phyloP scores from a whole-genome alignment of 2,888 invertebrate species.

The Drosophila paranaensis region DNA sequence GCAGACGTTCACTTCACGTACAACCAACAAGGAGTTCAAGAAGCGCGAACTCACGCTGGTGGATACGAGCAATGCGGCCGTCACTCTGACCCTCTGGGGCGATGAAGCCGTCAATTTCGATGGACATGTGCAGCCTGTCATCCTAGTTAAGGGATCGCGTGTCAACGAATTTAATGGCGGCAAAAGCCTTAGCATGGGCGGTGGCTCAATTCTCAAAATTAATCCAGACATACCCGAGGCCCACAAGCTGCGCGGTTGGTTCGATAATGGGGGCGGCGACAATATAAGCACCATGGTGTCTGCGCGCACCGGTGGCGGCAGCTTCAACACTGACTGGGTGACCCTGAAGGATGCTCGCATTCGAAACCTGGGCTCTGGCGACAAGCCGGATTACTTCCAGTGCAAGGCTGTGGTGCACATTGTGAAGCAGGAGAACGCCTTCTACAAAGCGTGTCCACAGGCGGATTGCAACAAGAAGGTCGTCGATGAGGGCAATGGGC shows the following conservation, averaged over 20 bases:
- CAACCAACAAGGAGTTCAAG: conserved; percentile 92
- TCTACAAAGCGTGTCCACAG: conserved; percentile 96
- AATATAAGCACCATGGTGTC: conserved; percentile 89
- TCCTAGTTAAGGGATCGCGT: conserved; percentile 93
- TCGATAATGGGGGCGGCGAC: conserved; percentile 90
- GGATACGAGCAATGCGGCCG: conserved; percentile 92
- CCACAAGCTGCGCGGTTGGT: conserved; percentile 96
- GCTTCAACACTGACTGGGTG: conserved; percentile 88
- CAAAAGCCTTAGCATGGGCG: conserved; percentile 88
- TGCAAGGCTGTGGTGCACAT: conserved; percentile 91
- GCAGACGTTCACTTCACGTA: conserved; percentile 89
- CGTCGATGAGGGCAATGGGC: conserved; percentile 93
- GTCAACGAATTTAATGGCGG: conserved; percentile 95
- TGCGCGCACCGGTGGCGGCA: conserved; percentile 85
- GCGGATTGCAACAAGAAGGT: conserved; percentile 98
- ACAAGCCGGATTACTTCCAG: conserved; percentile 93
- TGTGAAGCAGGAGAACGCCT: conserved; percentile 91
- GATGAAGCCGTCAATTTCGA: conserved; percentile 94
- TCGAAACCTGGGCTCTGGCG: conserved; percentile 89
- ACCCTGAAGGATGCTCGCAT: conserved; percentile 91
- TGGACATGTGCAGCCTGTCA: conserved; percentile 90
- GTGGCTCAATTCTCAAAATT: conserved; percentile 88
- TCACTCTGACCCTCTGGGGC: conserved; percentile 96
- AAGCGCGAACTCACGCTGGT: conserved; percentile 95
- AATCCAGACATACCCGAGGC: conserved; percentile 97